Evolutionary conservation across 2,113 vertebrate species (phyloP).

Genomic region (Neolamprologus cancellatus): DNA sequence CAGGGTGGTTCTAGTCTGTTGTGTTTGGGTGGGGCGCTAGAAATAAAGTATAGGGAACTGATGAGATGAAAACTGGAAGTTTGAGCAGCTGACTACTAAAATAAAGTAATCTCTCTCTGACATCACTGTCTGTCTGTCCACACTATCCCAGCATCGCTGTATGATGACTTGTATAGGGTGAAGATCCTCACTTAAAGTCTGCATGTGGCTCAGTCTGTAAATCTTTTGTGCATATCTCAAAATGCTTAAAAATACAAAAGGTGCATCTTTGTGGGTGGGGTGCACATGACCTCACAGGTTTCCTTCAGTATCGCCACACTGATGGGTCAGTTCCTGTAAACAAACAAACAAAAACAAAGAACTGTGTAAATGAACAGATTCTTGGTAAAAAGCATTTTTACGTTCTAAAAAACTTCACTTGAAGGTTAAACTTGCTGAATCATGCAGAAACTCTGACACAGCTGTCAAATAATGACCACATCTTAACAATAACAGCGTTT

Average conservation of each 20-base stretch:
- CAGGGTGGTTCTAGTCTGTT: neutral
- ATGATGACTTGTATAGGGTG: neutral
- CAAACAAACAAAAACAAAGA: neutral
- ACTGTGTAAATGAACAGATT: neutral
- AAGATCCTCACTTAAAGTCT: neutral
- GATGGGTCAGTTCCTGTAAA: neutral
- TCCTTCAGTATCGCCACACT: neutral
- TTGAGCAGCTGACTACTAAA: neutral
- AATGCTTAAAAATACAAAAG: neutral
- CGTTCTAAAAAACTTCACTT: neutral
- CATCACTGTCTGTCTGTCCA: accelerated
- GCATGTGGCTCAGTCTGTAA: neutral
- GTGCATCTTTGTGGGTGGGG: neutral
- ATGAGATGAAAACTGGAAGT: neutral
- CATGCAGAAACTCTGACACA: neutral
- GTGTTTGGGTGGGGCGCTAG: neutral
- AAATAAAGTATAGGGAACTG: neutral
- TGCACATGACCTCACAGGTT: neutral
- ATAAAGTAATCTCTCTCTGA: neutral
- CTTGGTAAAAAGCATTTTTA: neutral
- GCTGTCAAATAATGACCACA: neutral
- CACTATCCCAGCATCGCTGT: neutral
- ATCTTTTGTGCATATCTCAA: neutral
- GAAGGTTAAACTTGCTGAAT: neutral
- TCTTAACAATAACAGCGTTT: neutral